Percentiles rank a stretch among this genome's conserved stretches.
These are phyloP conservation scores for Orthonychiurus folsomi DNA, from an alignment of 2,888 invertebrate genomes.

Conservation along the genomic window DNA sequence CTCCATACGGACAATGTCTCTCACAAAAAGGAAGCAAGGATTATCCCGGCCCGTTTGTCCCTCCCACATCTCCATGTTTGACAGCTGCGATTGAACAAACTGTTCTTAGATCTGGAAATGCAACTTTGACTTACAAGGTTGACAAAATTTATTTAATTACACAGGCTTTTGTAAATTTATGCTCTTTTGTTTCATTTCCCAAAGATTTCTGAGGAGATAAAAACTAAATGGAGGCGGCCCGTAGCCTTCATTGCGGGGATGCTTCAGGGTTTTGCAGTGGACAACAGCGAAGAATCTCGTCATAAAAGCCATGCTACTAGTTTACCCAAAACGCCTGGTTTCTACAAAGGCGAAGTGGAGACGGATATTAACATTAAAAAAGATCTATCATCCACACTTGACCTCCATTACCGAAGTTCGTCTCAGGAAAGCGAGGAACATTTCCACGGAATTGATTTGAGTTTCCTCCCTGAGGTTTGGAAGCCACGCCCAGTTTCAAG, in stretches of 20 bases:
- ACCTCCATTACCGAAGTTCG: constrained; percentile 23
- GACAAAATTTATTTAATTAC: too few relatives aligned
- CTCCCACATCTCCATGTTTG: constrained; percentile 31
- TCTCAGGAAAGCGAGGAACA: constrained; percentile 22
- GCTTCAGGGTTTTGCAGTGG: constrained; percentile 22
- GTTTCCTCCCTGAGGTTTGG: constrained; percentile 25
- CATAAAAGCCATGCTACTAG: neutral
- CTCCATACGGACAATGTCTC: constrained; percentile 26
- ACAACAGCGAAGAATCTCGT: neutral
- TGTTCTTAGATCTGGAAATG: constrained; percentile 25
- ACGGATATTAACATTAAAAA: constrained; percentile 25
- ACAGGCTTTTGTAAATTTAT: too few relatives aligned
- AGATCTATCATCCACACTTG: constrained; percentile 20
- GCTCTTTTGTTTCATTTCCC: too few relatives aligned
- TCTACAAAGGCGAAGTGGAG: constrained; percentile 25
- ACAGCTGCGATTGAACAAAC: constrained; percentile 29
- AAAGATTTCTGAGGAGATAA: constrained; percentile 22
- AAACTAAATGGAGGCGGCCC: constrained; percentile 21
- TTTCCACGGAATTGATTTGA: constrained; percentile 33
- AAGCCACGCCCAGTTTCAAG: constrained; percentile 25
- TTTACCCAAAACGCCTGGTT: neutral
- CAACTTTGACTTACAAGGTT: constrained; percentile 31
- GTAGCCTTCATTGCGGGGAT: constrained; percentile 19
- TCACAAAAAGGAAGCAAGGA: constrained; percentile 24
- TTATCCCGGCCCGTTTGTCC: constrained; percentile 29